Conservation (phyloP, 2,113 vertebrate genomes). For the Myodes glareolus region DNA sequence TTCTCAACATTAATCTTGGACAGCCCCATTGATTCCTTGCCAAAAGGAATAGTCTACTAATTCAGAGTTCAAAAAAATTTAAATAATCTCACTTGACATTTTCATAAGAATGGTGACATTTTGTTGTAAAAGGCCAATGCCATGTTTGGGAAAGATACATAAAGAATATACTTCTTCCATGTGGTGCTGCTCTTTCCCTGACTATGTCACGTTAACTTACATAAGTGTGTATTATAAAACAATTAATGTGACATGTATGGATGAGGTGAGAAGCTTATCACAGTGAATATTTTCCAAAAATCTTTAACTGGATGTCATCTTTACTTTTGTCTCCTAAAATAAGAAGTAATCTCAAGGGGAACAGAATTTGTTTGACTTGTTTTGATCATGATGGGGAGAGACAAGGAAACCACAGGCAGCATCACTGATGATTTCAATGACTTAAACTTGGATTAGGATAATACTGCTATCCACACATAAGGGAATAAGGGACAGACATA, state of each 20-base stretch:
- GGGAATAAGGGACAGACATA: neutral
- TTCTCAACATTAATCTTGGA: constrained; percentile 41
- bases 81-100: constrained; percentile 62
- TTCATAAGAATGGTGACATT: neutral
- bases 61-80: constrained; percentile 15
- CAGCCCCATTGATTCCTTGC: constrained; percentile 9
- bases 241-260: neutral
- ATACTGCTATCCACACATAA: neutral
- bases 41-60: constrained; percentile 10
- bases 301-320: neutral
- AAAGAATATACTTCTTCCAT: neutral
- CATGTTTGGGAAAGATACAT: accelerated
- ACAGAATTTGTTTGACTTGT: neutral
- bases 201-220: neutral
- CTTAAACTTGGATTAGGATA: neutral
- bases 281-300: neutral
- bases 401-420: neutral
- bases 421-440: neutral
- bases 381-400: neutral
- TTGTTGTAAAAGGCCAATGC: neutral
- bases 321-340: neutral
- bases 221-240: neutral
- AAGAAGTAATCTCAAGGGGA: neutral
- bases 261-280: neutral
- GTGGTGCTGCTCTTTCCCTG: neutral